phyloP scores from a whole-genome alignment of 2,888 invertebrate species.

The Dysmachus trigonus region DNA sequence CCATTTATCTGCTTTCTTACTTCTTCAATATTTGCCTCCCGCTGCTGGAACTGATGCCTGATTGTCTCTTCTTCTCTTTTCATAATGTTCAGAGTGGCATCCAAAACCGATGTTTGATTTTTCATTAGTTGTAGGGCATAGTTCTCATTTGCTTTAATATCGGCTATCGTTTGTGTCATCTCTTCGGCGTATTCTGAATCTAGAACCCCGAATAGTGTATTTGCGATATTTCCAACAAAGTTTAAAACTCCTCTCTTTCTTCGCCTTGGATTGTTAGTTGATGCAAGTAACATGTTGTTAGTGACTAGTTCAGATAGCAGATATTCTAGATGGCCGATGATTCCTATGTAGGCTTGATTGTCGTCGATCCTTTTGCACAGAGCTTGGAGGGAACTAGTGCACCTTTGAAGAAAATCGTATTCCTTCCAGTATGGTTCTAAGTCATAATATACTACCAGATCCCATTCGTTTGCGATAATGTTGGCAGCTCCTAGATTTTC shows the following conservation, averaged over 20 bases:
- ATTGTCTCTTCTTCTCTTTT: not conserved
- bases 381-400: not conserved
- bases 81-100: not conserved
- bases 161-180: not conserved
- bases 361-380: not conserved
- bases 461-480: not conserved
- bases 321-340: not conserved
- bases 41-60: no score
- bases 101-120: not conserved
- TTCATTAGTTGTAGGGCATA: not conserved
- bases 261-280: not conserved
- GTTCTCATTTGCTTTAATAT: not conserved
- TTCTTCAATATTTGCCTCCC: not conserved
- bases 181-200: not conserved
- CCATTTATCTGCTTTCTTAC: not conserved
- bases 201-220: not conserved
- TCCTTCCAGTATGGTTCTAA: not conserved
- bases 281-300: not conserved
- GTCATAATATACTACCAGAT: not conserved
- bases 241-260: not conserved
- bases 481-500: not conserved
- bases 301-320: not conserved
- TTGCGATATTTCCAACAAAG: not conserved
- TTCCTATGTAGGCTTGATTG: not conserved
- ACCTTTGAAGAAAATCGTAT: not conserved